Evolutionary conservation across 2,888 invertebrate species (phyloP), one percentile per base, ranked within the genome.

Genomic region (Watsonalla cultraria): DNA sequence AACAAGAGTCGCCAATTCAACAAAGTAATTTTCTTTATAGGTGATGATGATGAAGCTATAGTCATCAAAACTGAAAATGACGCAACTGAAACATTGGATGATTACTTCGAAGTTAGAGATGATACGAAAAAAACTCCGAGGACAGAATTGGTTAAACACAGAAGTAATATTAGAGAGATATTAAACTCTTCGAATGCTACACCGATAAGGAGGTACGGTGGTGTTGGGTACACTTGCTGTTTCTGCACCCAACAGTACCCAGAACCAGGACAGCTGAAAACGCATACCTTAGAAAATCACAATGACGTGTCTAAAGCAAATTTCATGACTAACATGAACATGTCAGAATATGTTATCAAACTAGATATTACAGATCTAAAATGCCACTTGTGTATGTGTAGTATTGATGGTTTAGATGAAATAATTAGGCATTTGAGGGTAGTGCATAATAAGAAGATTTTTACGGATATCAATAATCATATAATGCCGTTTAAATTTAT

Each of bases 401-500:
- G 57, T 13, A 56, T 76, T 4, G 66, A 66, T 2, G 65, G 61
- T 0, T 54, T 82, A 5, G 76, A 79, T 50, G 54, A 62, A 0
- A 54, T 79, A 0, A 65, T 71, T 47, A 59, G 67, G 0, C 82
- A 82, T 60, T 61, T 82, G 7, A 68, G 61, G 48, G 51, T 54
- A 0, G 54, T 54, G 0, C 82, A 82, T 56, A 57, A 59, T 2
- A 74, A 70, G 52, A 60, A 56, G 1, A 66, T 80, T 5, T 60
- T 71, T 51, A 65, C 58, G 0, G 72, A 74, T 35, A 65, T 78
- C 0, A 72, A 77, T 13, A 77, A 78, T 55, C 75, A 76, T 7
- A 72, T 85, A n/a, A 51, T 84, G 0, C 82, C 83, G 0, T 84
- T 82, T 39, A 82, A 76, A 53, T 84, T 86, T 46, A 66, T 69